Conservation (phyloP, 2,888 invertebrate genomes). For the Leucoptera coffeella region DNA sequence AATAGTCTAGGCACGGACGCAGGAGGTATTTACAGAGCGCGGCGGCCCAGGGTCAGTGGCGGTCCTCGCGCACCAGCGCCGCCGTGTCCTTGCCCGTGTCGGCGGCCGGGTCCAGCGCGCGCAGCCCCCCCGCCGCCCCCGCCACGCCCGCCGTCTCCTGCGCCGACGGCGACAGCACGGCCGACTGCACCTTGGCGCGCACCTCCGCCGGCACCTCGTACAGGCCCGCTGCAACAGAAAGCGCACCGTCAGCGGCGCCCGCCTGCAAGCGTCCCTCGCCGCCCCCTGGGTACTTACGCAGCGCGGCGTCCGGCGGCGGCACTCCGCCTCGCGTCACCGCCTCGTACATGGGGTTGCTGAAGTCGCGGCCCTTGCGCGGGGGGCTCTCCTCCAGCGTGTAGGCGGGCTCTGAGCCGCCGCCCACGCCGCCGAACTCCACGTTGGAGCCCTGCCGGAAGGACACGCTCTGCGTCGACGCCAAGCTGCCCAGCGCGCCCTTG, state of each 20-base stretch:
- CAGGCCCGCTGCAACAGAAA: constrained; percentile 48
- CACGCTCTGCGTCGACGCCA: constrained; percentile 84
- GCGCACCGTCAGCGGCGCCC: too few species aligned
- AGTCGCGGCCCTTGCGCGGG: constrained; percentile 76
- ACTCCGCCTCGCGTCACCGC: constrained; percentile 65
- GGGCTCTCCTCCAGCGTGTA: constrained; percentile 67
- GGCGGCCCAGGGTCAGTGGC: constrained; percentile 11
- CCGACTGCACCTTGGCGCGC: constrained; percentile 64
- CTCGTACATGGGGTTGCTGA: constrained; percentile 98
- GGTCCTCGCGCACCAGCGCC: constrained; percentile 84
- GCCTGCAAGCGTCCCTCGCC: too few species aligned
- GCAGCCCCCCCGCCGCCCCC: constrained; percentile 67
- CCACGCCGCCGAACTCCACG: constrained; percentile 72
- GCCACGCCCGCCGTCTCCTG: constrained; percentile 74
- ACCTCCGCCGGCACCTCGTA: constrained; percentile 78
- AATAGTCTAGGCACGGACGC: not conserved
- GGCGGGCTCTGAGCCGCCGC: constrained; percentile 62
- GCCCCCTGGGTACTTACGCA: constrained; percentile 32
- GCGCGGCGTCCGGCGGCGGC: constrained; percentile 10
- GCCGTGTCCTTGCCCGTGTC: constrained; percentile 91
- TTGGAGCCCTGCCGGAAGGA: constrained; percentile 91
- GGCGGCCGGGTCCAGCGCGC: constrained; percentile 75
- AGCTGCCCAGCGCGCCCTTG: constrained; percentile 72
- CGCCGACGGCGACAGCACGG: constrained; percentile 75
- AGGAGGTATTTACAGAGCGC: too few species aligned